Evolutionary conservation across 2,888 invertebrate species (phyloP).

Genomic region (Callimorpha dominula): DNA sequence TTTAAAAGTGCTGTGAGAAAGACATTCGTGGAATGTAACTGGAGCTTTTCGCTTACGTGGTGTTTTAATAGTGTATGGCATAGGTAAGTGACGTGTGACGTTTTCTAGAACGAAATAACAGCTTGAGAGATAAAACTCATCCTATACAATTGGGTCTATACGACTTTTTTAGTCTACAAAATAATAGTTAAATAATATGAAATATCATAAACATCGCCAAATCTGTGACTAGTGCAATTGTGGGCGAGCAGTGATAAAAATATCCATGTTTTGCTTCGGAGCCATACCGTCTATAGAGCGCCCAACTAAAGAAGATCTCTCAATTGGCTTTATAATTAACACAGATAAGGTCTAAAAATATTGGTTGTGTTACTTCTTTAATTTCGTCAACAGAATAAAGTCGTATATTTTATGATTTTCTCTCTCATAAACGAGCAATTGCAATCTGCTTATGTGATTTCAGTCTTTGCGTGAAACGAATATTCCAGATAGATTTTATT

Average conservation of each 20-base stretch:
- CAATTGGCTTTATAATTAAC: neutral
- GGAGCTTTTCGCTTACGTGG: neutral
- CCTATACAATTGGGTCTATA: neutral
- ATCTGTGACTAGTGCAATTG: constrained; percentile 22
- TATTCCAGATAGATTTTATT: too few species aligned
- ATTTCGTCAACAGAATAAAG: constrained; percentile 47
- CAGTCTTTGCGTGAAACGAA: too few species aligned
- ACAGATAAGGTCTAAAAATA: constrained; percentile 7
- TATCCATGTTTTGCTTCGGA: constrained; percentile 37
- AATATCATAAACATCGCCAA: constrained; percentile 24
- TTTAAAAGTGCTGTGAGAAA: constrained; percentile 10
- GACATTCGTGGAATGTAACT: neutral
- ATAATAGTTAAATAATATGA: constrained; percentile 13
- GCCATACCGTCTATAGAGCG: constrained; percentile 48
- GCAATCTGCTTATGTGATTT: neutral
- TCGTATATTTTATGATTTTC: constrained; percentile 33
- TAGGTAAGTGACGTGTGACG: neutral
- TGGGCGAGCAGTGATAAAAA: constrained; percentile 42
- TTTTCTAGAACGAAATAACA: neutral
- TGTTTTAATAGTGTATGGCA: constrained; percentile 1
- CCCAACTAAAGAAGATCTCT: constrained; percentile 30
- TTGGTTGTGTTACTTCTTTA: constrained; percentile 23
- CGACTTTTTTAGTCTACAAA: neutral
- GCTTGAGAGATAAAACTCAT: neutral
- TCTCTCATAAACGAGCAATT: constrained; percentile 6